Evolutionary conservation across 2,797 vertebrate species (phyloP).

Genomic region (Jordanella pulchra): DNA sequence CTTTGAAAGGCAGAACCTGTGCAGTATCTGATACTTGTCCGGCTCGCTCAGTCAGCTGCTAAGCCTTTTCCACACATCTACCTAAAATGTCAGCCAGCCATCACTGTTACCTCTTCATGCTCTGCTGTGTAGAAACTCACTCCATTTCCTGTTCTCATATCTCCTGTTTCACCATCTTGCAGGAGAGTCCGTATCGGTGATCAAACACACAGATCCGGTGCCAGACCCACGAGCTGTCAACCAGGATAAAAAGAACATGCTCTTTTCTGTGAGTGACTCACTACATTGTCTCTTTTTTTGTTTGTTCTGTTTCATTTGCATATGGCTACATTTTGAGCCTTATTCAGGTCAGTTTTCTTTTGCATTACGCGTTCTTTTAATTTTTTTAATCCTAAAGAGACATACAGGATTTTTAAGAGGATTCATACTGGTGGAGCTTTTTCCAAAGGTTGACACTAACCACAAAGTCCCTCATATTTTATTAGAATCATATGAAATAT

Average conservation of each 20-base stretch:
- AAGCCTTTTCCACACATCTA: constrained; percentile 34
- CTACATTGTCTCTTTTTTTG: neutral
- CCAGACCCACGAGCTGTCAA: constrained; percentile 98
- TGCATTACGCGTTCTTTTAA: neutral
- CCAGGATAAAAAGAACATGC: constrained; percentile 99
- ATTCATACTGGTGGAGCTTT: neutral
- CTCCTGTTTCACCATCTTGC: constrained; percentile 21
- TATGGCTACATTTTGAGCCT: neutral
- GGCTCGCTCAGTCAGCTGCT: constrained; percentile 41
- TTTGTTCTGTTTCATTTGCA: neutral
- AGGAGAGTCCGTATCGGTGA: constrained; percentile 98
- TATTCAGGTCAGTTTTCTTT: neutral
- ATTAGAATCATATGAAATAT: neutral
- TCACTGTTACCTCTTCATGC: constrained; percentile 17
- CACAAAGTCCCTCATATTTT: neutral
- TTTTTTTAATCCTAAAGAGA: neutral
- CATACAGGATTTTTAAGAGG: neutral
- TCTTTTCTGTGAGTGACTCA: constrained; percentile 92
- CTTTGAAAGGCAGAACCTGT: constrained; percentile 36
- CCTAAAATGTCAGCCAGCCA: constrained; percentile 36
- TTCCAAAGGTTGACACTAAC: neutral
- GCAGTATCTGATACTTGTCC: constrained; percentile 49
- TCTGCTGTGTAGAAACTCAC: constrained; percentile 15
- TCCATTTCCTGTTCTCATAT: constrained; percentile 7
- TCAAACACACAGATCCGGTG: constrained; percentile 98